Percentiles rank a stretch among this genome's conserved stretches.
These are phyloP conservation scores for Anguilla rostrata DNA, from an alignment of 2,113 vertebrate genomes.

Conservation along the genomic window DNA sequence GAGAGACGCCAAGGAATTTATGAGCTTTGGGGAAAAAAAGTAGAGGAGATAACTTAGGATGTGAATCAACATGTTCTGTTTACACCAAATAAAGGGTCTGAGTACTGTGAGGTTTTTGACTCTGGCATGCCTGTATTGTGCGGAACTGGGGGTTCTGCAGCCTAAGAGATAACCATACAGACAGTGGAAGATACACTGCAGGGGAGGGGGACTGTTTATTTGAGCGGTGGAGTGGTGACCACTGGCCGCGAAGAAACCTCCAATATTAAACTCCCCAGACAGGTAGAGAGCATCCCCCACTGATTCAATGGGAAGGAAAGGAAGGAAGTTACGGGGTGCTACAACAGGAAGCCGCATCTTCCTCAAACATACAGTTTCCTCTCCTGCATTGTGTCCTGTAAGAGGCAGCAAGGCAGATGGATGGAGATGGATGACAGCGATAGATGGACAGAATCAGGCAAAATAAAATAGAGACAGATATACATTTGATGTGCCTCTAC, in stretches of 20 bases:
- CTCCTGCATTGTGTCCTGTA: neutral
- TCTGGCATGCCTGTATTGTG: constrained; percentile 33
- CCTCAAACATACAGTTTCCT: neutral
- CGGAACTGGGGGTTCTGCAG: constrained; percentile 8
- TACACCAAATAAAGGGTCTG: constrained; percentile 48
- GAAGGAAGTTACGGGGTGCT: neutral
- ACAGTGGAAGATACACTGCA: constrained; percentile 31
- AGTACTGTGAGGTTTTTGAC: constrained; percentile 26
- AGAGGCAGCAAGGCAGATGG: constrained; percentile 22
- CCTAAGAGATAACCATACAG: neutral
- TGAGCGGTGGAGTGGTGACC: neutral
- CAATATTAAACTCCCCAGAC: neutral
- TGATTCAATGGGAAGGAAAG: neutral
- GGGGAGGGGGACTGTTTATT: neutral
- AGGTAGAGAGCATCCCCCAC: neutral
- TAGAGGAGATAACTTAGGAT: constrained; percentile 45
- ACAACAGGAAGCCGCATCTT: neutral
- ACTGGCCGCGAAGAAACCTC: neutral
- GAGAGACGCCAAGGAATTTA: constrained; percentile 45
- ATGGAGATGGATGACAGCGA: neutral
- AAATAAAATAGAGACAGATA: no score
- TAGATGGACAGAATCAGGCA: neutral
- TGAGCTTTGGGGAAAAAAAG: constrained; percentile 17
- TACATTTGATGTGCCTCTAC: no score
- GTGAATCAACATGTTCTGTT: constrained; percentile 54